phyloP scores from a whole-genome alignment of 2,888 invertebrate genomes.

The Harmothoe impar region DNA sequence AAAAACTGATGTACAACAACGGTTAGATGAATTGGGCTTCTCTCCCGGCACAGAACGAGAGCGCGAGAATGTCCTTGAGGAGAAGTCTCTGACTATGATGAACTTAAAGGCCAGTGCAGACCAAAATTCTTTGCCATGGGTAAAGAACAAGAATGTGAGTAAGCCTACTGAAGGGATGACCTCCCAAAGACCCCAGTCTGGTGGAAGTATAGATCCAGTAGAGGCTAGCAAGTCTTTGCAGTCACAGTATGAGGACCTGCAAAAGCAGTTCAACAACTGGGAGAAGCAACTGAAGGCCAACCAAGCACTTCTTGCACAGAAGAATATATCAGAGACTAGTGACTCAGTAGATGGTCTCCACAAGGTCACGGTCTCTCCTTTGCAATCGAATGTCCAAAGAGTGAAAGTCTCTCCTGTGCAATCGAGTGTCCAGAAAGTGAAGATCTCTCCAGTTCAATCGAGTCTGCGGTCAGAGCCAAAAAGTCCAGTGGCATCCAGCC shows the following conservation, averaged over 20 bases:
- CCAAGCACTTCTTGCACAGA: slow-evolving; percentile 76
- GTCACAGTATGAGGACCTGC: slow-evolving; percentile 76
- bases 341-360: background rate
- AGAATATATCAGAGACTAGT: slow-evolving; percentile 64
- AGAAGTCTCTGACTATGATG: slow-evolving; percentile 77
- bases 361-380: too few species aligned
- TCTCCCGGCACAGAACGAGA: slow-evolving; percentile 74
- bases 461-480: background rate
- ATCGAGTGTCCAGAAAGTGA: slow-evolving; percentile 57
- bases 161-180: background rate
- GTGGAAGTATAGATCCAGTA: background rate
- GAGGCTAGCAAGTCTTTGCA: slow-evolving; percentile 67
- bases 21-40: slow-evolving; percentile 72
- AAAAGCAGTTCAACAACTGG: slow-evolving; percentile 79
- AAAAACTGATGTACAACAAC: slow-evolving; percentile 1
- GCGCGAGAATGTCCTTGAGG: slow-evolving; percentile 75
- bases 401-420: slow-evolving; percentile 50
- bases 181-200: background rate
- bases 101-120: slow-evolving; percentile 68
- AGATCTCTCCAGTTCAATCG: background rate
- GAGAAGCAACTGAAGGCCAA: slow-evolving; percentile 79
- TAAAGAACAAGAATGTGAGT: background rate
- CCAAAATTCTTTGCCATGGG: background rate
- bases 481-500: slow-evolving; percentile 1
- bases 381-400: background rate